Conservation (phyloP, 2,888 invertebrate species). For the Troides aeacus region DNA sequence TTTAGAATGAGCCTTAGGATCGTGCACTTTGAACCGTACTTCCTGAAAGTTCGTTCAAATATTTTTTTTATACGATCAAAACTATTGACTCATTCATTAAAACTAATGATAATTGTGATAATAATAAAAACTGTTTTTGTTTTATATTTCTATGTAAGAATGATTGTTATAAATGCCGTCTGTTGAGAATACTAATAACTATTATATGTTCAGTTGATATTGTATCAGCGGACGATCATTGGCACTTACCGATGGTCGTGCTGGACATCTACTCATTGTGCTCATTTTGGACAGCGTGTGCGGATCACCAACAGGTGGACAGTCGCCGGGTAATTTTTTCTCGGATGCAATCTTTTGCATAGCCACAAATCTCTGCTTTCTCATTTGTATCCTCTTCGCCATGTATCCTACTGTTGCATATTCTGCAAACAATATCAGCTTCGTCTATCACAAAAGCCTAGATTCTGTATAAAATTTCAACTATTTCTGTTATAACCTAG, state of each 20-base stretch:
- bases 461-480: too few species aligned
- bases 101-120: too few species aligned
- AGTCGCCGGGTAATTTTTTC: constrained; percentile 91
- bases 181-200: constrained; percentile 60
- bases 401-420: constrained; percentile 99
- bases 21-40: constrained; percentile 96
- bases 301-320: constrained; percentile 85
- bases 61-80: too few species aligned
- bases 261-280: constrained; percentile 83
- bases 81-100: too few species aligned
- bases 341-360: constrained; percentile 95
- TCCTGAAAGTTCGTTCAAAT: constrained; percentile 76
- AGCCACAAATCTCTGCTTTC: constrained; percentile 93
- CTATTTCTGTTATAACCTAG: constrained; percentile 11
- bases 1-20: constrained; percentile 94
- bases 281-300: constrained; percentile 86
- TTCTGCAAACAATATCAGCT: constrained; percentile 92
- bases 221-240: too few species aligned
- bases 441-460: constrained; percentile 79
- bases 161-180: constrained; percentile 45
- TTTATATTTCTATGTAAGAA: too few species aligned
- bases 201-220: too few species aligned
- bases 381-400: constrained; percentile 97
- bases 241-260: constrained; percentile 48
- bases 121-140: too few species aligned